phyloP scores from a whole-genome alignment of 2,888 invertebrate species.

The Dryobotodes eremita region DNA sequence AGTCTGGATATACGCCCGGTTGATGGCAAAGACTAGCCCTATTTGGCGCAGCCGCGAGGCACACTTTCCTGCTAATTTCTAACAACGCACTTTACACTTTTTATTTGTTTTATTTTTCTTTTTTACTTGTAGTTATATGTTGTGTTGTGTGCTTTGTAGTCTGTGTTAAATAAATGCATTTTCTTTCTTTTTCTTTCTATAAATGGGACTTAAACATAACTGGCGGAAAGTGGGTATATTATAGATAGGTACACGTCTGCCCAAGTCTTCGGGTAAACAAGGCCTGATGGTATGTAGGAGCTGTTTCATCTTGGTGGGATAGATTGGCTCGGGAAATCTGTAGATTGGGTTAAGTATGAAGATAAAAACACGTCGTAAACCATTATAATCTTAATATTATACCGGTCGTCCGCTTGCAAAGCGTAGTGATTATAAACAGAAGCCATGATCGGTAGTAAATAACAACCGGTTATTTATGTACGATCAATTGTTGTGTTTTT shows the following conservation, averaged over 20 bases:
- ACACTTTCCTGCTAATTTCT: too few relatives aligned
- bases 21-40: too few relatives aligned
- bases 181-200: too few relatives aligned
- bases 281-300: background rate
- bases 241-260: background rate
- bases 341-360: background rate
- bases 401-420: conserved; percentile 19
- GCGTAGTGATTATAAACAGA: conserved; percentile 26
- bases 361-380: conserved; percentile 2
- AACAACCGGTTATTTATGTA: conserved; percentile 37
- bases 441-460: conserved; percentile 15
- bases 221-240: background rate
- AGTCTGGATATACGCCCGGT: background rate
- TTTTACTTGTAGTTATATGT: too few relatives aligned
- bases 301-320: background rate
- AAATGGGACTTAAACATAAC: background rate
- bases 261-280: background rate
- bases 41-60: too few relatives aligned
- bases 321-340: background rate
- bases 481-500: conserved; percentile 30
- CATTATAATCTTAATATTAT: conserved; percentile 20
- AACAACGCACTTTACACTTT: too few relatives aligned
- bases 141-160: too few relatives aligned
- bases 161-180: too few relatives aligned
- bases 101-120: too few relatives aligned